These are phyloP conservation scores for Terrapene triunguis DNA, from an alignment of 2,113 vertebrate species.

Conservation along the genomic window DNA sequence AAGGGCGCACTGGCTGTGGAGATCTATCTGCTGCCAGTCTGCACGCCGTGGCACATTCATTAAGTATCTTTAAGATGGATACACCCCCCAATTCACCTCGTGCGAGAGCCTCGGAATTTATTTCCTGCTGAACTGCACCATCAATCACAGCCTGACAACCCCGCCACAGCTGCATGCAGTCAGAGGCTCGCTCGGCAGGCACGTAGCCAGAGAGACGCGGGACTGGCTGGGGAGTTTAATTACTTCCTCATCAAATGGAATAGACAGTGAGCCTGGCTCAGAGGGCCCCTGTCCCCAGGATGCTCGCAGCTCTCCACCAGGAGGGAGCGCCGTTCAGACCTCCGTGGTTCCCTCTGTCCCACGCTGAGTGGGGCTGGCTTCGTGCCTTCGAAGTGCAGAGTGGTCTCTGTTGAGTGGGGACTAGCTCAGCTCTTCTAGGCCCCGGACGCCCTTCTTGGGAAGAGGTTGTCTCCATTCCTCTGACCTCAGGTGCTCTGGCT, in stretches of 20 bases:
- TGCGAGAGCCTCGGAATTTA: conserved; percentile 63
- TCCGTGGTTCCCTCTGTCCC: not conserved
- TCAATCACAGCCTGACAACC: conserved; percentile 52
- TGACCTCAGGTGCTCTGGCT: not conserved
- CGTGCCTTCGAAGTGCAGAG: not conserved
- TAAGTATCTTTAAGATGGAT: conserved; percentile 76
- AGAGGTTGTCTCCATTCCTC: not conserved
- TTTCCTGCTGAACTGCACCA: conserved; percentile 71
- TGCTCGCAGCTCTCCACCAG: accelerated
- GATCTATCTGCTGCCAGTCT: conserved; percentile 52
- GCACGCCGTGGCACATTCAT: conserved; percentile 63
- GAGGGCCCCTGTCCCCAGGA: accelerated
- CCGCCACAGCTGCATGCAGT: not conserved
- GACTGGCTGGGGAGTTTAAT: not conserved
- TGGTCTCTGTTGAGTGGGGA: not conserved
- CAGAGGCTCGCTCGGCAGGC: accelerated
- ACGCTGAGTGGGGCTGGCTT: not conserved
- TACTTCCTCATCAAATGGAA: not conserved
- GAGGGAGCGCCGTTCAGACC: not conserved
- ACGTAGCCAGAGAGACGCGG: accelerated
- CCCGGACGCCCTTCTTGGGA: not conserved
- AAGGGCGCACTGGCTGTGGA: conserved; percentile 51
- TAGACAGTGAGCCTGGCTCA: not conserved
- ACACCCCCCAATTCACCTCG: conserved; percentile 73
- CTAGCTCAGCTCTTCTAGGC: not conserved